A percentile compares a stretch with the other conserved stretches of the same genome.
Conservation (phyloP, 37 sponge, comb jelly and placozoan genomes). For the Geodia barretti region DNA sequence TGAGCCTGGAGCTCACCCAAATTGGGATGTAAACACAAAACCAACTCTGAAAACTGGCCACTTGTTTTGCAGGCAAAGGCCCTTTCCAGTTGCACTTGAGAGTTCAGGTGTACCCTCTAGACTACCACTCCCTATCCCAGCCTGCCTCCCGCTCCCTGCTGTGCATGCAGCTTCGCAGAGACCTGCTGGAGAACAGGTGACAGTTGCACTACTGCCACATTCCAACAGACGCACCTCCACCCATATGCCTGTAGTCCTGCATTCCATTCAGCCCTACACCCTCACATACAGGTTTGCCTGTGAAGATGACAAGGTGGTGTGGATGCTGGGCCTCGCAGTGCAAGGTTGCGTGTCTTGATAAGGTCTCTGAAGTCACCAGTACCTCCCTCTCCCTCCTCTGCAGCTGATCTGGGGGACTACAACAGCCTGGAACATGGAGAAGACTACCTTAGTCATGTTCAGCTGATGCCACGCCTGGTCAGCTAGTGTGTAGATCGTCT, state of each 20-base stretch:
- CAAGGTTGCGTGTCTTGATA: slow-evolving; percentile 8
- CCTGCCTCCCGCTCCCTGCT: slow-evolving; percentile 15
- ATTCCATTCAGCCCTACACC: background rate
- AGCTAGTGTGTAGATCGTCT: no score
- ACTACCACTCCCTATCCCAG: slow-evolving; percentile 32
- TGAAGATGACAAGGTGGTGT: background rate
- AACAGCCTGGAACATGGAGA: background rate
- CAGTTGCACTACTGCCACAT: no score
- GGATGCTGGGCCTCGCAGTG: background rate
- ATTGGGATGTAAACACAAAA: no score
- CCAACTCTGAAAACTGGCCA: no score
- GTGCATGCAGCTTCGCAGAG: slow-evolving; percentile 58
- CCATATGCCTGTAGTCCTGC: background rate
- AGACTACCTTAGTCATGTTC: slow-evolving; percentile 12
- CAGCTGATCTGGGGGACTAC: slow-evolving; percentile 39
- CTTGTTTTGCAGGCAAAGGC: slow-evolving; percentile 20
- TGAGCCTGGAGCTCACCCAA: no score
- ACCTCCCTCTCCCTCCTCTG: background rate
- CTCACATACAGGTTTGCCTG: background rate
- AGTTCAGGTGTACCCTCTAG: slow-evolving; percentile 32
- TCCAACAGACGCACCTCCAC: no score
- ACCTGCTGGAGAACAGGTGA: slow-evolving; percentile 51
- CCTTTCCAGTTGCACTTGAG: slow-evolving; percentile 33
- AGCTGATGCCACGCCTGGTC: slow-evolving; percentile 24
- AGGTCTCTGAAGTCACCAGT: background rate